Evolutionary conservation across 2,113 vertebrate species (phyloP).

Genomic region (Ptilonorhynchus violaceus): DNA sequence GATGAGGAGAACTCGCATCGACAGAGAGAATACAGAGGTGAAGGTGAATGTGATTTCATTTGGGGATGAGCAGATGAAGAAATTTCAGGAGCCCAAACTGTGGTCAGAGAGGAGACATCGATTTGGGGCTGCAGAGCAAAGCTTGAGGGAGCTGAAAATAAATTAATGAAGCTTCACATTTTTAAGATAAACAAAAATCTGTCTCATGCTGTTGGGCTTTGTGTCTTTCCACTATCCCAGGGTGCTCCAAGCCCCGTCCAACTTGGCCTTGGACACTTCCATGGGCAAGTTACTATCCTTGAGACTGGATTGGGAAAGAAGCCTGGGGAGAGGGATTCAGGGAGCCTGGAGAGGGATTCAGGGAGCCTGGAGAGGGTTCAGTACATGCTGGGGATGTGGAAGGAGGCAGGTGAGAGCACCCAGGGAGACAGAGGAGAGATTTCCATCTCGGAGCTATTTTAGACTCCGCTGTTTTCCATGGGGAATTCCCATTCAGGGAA

Average conservation of each 20-base stretch:
- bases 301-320: background rate
- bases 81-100: background rate
- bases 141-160: background rate
- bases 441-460: constrained; percentile 9
- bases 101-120: background rate
- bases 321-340: background rate
- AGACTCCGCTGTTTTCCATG: background rate
- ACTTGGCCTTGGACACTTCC: background rate
- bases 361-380: background rate
- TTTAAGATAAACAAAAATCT: background rate
- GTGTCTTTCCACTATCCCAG: background rate
- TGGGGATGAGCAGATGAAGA: background rate
- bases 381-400: background rate
- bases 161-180: background rate
- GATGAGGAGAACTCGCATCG: background rate
- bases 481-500: constrained; percentile 27
- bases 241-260: background rate
- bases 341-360: background rate
- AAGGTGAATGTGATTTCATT: background rate
- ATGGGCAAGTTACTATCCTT: background rate
- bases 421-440: background rate
- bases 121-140: background rate
- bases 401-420: background rate
- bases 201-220: background rate
- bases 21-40: background rate